These are phyloP conservation scores for Stratiomys singularior DNA, from an alignment of 2,888 invertebrate genomes.

Conservation along the genomic window DNA sequence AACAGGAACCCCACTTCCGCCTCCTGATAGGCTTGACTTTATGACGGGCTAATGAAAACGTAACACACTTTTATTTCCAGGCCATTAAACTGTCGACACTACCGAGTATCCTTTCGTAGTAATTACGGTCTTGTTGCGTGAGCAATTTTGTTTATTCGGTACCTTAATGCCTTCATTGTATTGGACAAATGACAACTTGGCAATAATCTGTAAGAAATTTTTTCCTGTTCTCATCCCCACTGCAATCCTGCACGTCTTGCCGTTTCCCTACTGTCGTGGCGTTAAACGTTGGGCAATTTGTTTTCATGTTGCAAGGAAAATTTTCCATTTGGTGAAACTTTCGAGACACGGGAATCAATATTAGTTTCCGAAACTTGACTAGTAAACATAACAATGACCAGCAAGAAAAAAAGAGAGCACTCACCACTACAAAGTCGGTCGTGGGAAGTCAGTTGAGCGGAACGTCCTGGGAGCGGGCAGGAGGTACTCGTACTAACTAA, in stretches of 20 bases:
- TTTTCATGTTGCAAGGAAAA: not conserved
- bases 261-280: not conserved
- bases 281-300: not conserved
- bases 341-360: slow-evolving; percentile 38
- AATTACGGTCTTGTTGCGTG: slow-evolving; percentile 43
- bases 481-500: not conserved
- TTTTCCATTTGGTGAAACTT: slow-evolving; percentile 21
- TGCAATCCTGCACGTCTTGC: not conserved
- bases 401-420: not conserved
- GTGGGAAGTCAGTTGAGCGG: too few species aligned
- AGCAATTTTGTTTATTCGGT: slow-evolving; percentile 43
- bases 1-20: not conserved
- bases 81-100: slow-evolving; percentile 48
- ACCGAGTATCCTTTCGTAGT: slow-evolving; percentile 22
- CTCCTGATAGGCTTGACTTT: slow-evolving; percentile 38
- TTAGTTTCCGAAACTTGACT: slow-evolving; percentile 21
- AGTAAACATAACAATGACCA: slow-evolving; percentile 20
- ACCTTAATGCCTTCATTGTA: slow-evolving; percentile 40
- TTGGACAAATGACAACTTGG: slow-evolving; percentile 20
- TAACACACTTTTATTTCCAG: slow-evolving; percentile 44
- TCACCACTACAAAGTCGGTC: too few species aligned
- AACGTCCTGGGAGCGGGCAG: too few species aligned
- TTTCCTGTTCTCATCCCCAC: not conserved
- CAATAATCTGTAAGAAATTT: slow-evolving; percentile 28
- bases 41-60: slow-evolving; percentile 46